Evolutionary conservation across 2,113 vertebrate genomes (phyloP).

Genomic region (Polypterus senegalus): DNA sequence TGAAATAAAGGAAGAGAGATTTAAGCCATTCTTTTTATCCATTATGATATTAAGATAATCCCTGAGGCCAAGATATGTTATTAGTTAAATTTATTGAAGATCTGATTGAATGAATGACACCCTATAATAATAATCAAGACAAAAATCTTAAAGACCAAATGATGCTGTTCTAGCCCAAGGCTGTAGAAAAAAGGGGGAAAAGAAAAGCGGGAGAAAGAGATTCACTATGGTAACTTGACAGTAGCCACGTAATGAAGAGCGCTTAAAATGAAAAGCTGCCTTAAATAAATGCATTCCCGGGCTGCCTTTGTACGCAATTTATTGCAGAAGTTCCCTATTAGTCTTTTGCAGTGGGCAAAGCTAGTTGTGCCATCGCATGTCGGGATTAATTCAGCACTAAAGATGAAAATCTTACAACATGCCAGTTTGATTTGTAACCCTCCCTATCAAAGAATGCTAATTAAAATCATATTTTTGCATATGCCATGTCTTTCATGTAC

Average conservation of each 20-base stretch:
- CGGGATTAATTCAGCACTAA: constrained; percentile 65
- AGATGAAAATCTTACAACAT: constrained; percentile 82
- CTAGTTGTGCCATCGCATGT: constrained; percentile 45
- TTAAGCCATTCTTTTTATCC: constrained; percentile 32
- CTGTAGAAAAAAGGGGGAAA: constrained; percentile 22
- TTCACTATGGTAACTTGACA: constrained; percentile 33
- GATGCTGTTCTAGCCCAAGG: constrained; percentile 37
- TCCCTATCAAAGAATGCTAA: constrained; percentile 87
- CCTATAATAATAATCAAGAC: constrained; percentile 50
- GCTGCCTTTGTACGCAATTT: constrained; percentile 10
- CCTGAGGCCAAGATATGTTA: constrained; percentile 49
- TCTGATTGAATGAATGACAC: constrained; percentile 45
- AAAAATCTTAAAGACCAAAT: constrained; percentile 38
- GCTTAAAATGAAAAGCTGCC: constrained; percentile 15
- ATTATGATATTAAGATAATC: constrained; percentile 48
- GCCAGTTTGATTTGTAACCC: constrained; percentile 91
- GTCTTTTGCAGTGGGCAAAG: constrained; percentile 38
- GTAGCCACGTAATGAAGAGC: constrained; percentile 13
- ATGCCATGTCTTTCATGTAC: constrained; percentile 87
- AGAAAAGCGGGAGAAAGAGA: constrained; percentile 26
- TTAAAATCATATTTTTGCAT: constrained; percentile 96
- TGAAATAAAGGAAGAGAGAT: constrained; percentile 38
- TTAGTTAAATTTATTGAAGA: constrained; percentile 53
- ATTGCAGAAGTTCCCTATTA: constrained; percentile 11
- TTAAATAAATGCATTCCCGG: constrained; percentile 33